These are phyloP conservation scores for Polypedilum pembai DNA, from an alignment of 1,140 invertebrate species.

Conservation along the genomic window DNA sequence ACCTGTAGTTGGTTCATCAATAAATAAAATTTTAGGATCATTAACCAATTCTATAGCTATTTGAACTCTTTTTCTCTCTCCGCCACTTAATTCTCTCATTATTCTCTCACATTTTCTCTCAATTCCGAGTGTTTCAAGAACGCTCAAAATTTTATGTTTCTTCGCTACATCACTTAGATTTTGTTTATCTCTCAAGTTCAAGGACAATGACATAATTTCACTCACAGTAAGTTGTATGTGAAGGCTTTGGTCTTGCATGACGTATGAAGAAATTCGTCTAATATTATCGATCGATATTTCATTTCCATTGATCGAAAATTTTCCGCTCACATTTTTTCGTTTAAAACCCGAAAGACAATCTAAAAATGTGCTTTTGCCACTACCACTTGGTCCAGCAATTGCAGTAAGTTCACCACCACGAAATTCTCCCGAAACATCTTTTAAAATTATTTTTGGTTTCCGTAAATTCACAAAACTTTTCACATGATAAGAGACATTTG, in stretches of 20 bases:
- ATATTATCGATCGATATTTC: constrained; percentile 66
- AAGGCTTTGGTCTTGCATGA: constrained; percentile 82
- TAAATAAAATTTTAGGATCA: constrained; percentile 83
- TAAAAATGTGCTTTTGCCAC: constrained; percentile 77
- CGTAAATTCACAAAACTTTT: not conserved
- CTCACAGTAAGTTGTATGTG: constrained; percentile 74
- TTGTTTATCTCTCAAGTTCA: constrained; percentile 74
- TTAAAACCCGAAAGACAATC: constrained; percentile 68
- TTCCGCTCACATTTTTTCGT: constrained; percentile 36
- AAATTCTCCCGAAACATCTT: constrained; percentile 49
- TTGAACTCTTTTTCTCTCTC: constrained; percentile 77
- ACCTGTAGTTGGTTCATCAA: constrained; percentile 88
- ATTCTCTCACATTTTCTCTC: constrained; percentile 49
- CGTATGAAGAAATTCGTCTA: constrained; percentile 79
- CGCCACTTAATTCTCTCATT: constrained; percentile 68
- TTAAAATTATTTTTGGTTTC: constrained; percentile 47
- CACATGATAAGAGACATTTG: too few species aligned
- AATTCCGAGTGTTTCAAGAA: not conserved
- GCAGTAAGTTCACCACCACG: constrained; percentile 53
- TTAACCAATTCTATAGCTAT: constrained; percentile 78
- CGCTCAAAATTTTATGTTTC: constrained; percentile 33
- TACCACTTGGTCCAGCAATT: constrained; percentile 75
- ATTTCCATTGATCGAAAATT: constrained; percentile 61
- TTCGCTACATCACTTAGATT: constrained; percentile 56
- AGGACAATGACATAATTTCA: constrained; percentile 79